Evolutionary conservation across 2,888 invertebrate genomes (phyloP), one percentile per base, ranked within the genome.

Genomic region (Helobdella robusta): DNA sequence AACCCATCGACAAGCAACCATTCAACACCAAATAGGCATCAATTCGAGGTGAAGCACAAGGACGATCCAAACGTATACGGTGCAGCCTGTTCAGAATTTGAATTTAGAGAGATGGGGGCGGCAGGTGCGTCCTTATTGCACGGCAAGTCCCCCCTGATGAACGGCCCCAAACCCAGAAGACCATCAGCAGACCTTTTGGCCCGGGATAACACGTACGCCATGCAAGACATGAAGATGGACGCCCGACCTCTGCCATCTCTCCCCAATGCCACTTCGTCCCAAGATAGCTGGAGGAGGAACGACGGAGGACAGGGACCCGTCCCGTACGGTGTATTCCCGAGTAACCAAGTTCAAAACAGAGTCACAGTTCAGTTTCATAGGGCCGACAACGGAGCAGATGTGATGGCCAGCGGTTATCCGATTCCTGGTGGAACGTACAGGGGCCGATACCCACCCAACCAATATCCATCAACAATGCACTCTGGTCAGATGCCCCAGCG

Each of bases 201-300:
- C 20, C 25, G 68, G 11, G 64, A 66, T 30, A 66, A 68, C 60
- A 64, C 63, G n/a, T 68, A 66, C 59, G 67, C 60, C 11, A 60
- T 56, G 44, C 59, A 59, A n/a, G 68, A 70, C 23, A 59, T 64
- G 32, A 60, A 63, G 56, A 69, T 70, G 70, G 68, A 70, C 58
- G 64, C 68, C 3, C 52, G 70, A 8, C 70, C 70, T 30, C 68
- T 70, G 20, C 70, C 70, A 15, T 68, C 69, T 2, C 48, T 70
- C 15, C 69, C 69, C n/a, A 34, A 50, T 44, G 30, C 20, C 40
- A 25, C 59, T 15, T 44, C 59, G 4, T 25, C 62, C 32, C 36
- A 36, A 28, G 40, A 36, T 25, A 59, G 40, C 36, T 59, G 36
- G 35, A 23, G 59, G 20, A 59, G 40, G 50, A 54, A n/a, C 20